A percentile compares a stretch with the other conserved stretches of the same genome.
These are phyloP conservation scores for Platichthys stellatus DNA, from an alignment of 2,113 vertebrate species.

Conservation along the genomic window DNA sequence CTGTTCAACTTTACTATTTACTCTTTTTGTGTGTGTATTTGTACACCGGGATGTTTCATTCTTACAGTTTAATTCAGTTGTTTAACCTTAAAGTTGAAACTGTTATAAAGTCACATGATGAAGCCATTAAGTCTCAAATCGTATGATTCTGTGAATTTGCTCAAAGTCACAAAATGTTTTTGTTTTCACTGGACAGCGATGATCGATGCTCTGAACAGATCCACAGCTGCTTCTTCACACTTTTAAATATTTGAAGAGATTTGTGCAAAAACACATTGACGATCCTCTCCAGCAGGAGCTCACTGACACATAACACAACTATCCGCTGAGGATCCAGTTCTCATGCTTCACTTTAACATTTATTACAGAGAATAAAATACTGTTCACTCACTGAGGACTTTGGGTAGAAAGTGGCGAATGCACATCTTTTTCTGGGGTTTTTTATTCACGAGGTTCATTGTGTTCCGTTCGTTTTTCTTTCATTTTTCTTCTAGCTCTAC, in stretches of 20 bases:
- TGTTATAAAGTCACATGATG: neutral
- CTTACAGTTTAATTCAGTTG: no score
- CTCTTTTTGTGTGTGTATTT: no score
- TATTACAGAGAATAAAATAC: neutral
- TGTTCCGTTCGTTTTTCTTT: neutral
- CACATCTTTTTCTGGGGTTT: slow-evolving; percentile 19
- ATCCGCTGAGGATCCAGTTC: slow-evolving; percentile 8
- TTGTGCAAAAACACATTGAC: neutral
- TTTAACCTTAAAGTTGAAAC: no score
- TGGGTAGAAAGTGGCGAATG: slow-evolving; percentile 16
- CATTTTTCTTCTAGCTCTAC: slow-evolving; percentile 8
- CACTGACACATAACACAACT: slow-evolving; percentile 2
- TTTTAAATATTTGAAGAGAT: neutral
- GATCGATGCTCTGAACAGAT: neutral
- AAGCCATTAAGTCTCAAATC: neutral
- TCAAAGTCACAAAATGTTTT: no score
- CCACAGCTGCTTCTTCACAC: neutral
- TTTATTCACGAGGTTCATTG: slow-evolving; percentile 13
- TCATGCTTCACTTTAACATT: slow-evolving; percentile 20
- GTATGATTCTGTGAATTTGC: neutral
- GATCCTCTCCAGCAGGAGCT: no score
- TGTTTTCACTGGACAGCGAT: neutral
- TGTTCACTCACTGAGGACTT: slow-evolving; percentile 1
- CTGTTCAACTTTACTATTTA: no score
- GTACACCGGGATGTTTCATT: no score